Evolutionary conservation across 2,888 invertebrate genomes (phyloP).

Genomic region (Epinotia demarniana): DNA sequence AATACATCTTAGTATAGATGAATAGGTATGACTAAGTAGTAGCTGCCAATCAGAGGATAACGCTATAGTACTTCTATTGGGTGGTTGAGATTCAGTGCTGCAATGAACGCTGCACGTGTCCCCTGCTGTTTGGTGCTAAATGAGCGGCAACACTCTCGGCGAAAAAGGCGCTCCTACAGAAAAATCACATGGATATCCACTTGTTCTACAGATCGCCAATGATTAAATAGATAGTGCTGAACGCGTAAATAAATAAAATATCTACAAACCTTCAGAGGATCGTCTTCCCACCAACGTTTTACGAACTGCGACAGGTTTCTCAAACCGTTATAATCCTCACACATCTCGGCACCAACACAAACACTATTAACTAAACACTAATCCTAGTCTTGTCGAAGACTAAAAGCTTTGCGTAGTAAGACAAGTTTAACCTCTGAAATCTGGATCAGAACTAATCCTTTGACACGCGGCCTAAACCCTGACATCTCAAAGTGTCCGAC

Average conservation of each 20-base stretch:
- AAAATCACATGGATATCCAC: no score
- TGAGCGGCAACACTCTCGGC: no score
- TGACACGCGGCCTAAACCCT: slow-evolving; percentile 57
- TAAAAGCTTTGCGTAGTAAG: slow-evolving; percentile 12
- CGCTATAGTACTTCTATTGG: no score
- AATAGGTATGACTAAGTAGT: no score
- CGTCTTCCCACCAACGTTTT: slow-evolving; percentile 76
- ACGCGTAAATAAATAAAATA: background rate
- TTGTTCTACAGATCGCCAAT: no score
- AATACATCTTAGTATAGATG: no score
- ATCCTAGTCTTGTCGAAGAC: background rate
- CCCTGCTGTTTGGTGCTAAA: no score
- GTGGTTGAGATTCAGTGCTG: no score
- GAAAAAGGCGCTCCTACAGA: no score
- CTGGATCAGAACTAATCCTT: slow-evolving; percentile 60
- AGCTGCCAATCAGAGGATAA: no score
- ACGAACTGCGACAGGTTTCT: slow-evolving; percentile 68
- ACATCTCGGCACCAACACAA: slow-evolving; percentile 49
- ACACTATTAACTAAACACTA: slow-evolving; percentile 12
- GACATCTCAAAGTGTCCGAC: slow-evolving; percentile 55
- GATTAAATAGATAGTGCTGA: background rate
- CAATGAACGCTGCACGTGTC: no score
- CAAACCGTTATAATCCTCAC: slow-evolving; percentile 63
- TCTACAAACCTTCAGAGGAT: slow-evolving; percentile 64
- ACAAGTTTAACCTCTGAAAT: slow-evolving; percentile 35